Conservation (phyloP, 2,888 invertebrate species). For the Sturmia bella region DNA sequence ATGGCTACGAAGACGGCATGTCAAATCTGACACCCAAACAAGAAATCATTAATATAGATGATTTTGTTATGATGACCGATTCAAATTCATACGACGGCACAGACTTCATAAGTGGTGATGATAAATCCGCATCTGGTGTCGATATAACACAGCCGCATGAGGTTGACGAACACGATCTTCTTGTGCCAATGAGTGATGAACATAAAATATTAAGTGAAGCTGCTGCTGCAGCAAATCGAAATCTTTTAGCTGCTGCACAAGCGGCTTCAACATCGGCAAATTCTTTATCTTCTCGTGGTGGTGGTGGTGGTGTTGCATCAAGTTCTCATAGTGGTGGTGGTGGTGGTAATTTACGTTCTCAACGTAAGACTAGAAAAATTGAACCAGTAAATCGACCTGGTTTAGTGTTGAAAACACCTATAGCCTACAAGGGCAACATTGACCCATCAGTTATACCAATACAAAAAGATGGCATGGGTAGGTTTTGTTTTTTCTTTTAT, state of each 20-base stretch:
- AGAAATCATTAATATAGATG: constrained; percentile 81
- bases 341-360: constrained; percentile 74
- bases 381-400: constrained; percentile 89
- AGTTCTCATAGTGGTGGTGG: constrained; percentile 59
- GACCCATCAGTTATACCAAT: constrained; percentile 94
- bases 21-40: constrained; percentile 78
- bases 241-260: constrained; percentile 61
- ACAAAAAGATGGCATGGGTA: constrained; percentile 94
- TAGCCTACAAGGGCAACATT: constrained; percentile 89
- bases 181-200: constrained; percentile 77
- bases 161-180: constrained; percentile 73
- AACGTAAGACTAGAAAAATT: constrained; percentile 84
- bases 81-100: constrained; percentile 81
- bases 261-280: constrained; percentile 59
- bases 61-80: constrained; percentile 81
- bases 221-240: constrained; percentile 68
- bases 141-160: constrained; percentile 69
- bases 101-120: constrained; percentile 77
- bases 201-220: constrained; percentile 73
- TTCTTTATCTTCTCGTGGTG: constrained; percentile 69
- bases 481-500: constrained; percentile 79
- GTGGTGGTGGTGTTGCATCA: constrained; percentile 67
- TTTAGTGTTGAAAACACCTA: constrained; percentile 88
- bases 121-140: constrained; percentile 66
- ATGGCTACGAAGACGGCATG: constrained; percentile 74